phyloP scores from a whole-genome alignment of 1,140 invertebrate genomes.

The Campodea augens region DNA sequence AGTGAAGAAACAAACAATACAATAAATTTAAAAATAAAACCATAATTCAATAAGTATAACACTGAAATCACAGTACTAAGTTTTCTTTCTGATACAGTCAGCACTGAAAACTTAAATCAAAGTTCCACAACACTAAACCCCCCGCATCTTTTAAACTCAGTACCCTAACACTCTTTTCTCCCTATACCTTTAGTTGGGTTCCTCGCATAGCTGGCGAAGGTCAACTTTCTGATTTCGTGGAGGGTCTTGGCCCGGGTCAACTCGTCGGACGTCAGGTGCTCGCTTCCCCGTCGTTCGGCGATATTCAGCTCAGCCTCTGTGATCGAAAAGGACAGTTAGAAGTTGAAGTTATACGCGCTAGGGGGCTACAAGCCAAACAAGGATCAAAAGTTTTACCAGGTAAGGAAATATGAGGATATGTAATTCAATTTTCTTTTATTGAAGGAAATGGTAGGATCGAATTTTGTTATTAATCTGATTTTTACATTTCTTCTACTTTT shows the following conservation, averaged over 20 bases:
- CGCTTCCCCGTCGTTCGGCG: conserved; percentile 86
- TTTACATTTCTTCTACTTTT: not conserved
- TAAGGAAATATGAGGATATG: conserved; percentile 23
- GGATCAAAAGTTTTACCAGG: conserved; percentile 81
- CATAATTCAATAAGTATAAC: too few species aligned
- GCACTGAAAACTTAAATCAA: too few species aligned
- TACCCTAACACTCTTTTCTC: too few species aligned
- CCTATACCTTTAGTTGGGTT: conserved; percentile 62
- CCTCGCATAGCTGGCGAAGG: conserved; percentile 50
- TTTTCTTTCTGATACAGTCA: too few species aligned
- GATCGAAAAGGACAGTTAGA: conserved; percentile 87
- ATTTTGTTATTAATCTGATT: not conserved
- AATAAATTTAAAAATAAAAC: too few species aligned
- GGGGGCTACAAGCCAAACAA: conserved; percentile 77
- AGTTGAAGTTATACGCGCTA: conserved; percentile 89
- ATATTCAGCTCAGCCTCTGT: conserved; percentile 85
- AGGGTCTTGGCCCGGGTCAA: conserved; percentile 90
- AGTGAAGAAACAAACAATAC: too few species aligned
- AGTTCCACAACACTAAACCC: too few species aligned
- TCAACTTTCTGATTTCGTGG: conserved; percentile 82
- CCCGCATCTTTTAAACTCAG: too few species aligned
- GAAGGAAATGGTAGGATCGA: conserved; percentile 2
- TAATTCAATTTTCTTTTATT: not conserved
- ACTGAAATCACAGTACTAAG: too few species aligned
- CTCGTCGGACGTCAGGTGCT: conserved; percentile 92